Base-by-base conservation (phyloP, 2,113 vertebrate genomes). In the Orientallactaga bullata region DNA sequence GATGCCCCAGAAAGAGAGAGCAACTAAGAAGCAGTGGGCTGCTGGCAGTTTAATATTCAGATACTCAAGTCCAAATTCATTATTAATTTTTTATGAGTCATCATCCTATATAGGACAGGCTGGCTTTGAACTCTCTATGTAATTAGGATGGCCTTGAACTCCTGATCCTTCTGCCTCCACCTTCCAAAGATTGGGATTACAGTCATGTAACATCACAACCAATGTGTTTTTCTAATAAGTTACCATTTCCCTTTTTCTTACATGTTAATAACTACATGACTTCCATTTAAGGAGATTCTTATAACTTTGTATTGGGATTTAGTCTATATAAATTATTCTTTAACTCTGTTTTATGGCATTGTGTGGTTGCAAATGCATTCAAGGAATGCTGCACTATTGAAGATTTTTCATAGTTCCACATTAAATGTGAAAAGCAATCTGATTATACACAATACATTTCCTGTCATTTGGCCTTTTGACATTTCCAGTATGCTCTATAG, bases 381-480 rank as follows among this genome's bases (percentile, higher is more conserved):
- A 92, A 92, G 60, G 17, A 88, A 61, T 89, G 61, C 18, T 8
- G 0, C 60, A 21, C 42, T 86, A 17, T 63, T 80, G 90, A 92
- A 63, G 35, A 92, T 91, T 95, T 55, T 84, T 93, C 82, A 66
- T 78, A 78, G 94, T 95, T 65, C 73, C 79, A 90, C 74, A 88
- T 88, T 85, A 85, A 93, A 92, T 74, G 51, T 58, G 18, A 51
- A 93, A 35, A 95, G 20, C n/a, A 95, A 89, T 51, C 85, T 21
- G 60, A 86, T 91, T 88, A 82, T 79, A 71, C 37, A 39, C 24
- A 95, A 93, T 69, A 35, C 28, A 83, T 93, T 97, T 96, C 90
- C 92, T 95, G 85, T 88, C 63, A 88, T 77, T 94, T 95, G 69
- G 63, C 88, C 90, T 93, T 88, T 94, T 91, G 94, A 96, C 90